Evolutionary conservation across 2,888 invertebrate genomes (phyloP), one percentile per base, ranked within the genome.

Genomic region (Cephus spinipes): DNA sequence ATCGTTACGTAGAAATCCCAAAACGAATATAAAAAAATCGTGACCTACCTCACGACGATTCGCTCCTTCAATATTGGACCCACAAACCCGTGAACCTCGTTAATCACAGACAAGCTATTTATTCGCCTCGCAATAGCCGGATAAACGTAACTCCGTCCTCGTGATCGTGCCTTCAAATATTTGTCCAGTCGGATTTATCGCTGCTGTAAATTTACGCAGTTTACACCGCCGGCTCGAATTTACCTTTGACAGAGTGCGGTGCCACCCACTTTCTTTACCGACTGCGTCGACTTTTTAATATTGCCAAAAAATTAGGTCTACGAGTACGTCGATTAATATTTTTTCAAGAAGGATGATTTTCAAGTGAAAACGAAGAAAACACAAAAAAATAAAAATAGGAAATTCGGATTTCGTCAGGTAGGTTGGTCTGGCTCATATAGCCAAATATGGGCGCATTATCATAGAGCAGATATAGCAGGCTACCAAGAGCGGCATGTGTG

Each of bases 401-500:
- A 55, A 23, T 15, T 23, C 9, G 9, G 1, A 55, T 9, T 55
- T 55, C 23, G 23, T 55, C 23, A 55, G 6, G 55, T 55, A 1
- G 23, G 55, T 55, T 23, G 3, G 23, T 23, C 55, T 55, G 6
- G 23, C 55, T 55, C 9, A 9, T 15, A 9, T 9, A 55, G 55
- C 23, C 55, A 15, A 77, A 74, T 68, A 35, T 77, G 68, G 12
- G 12, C 68, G 68, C 77, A 68, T 55, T 68, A 34, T 33, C 33
- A 32, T 32, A 69, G 32, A 55, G 4, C 4, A n/a, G 35, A 11
- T 12, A n/a, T 6, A 30, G 23, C 35, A 36, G 15, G 35, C 0
- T 23, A 33, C 33, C 71, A 23, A 55, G 55, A 55, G 55, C 23
- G 23, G 2, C 55, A 23, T 55, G 23, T 55, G 23, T 23, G 55